These are phyloP conservation scores for Synergus gifuensis DNA, from an alignment of 2,888 invertebrate species.

Conservation along the genomic window DNA sequence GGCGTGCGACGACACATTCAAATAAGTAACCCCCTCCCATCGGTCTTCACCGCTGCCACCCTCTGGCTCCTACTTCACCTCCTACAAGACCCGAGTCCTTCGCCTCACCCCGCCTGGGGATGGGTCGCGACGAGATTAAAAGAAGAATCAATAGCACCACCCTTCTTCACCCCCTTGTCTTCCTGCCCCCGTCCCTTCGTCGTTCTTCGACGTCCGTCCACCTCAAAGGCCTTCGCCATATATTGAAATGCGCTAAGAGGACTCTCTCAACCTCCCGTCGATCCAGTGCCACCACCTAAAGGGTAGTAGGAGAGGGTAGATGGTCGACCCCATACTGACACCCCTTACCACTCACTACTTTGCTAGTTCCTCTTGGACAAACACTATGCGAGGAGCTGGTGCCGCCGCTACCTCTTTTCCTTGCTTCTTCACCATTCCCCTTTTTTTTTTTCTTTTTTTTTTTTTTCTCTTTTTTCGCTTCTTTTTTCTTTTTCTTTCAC, in stretches of 20 bases:
- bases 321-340: constrained; percentile 53
- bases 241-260: constrained; percentile 76
- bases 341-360: constrained; percentile 59
- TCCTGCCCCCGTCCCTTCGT: constrained; percentile 55
- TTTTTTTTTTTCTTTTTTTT: constrained; percentile 11
- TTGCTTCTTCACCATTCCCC: constrained; percentile 33
- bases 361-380: constrained; percentile 66
- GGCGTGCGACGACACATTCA: constrained; percentile 74
- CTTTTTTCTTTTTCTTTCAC: constrained; percentile 39
- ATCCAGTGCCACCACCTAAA: constrained; percentile 58
- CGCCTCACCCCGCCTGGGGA: constrained; percentile 59
- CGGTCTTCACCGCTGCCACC: constrained; percentile 57
- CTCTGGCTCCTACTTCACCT: constrained; percentile 53
- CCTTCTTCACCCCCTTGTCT: constrained; percentile 57
- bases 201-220: constrained; percentile 58
- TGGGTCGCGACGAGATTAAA: constrained; percentile 77
- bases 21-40: constrained; percentile 73
- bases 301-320: constrained; percentile 49
- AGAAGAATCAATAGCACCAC: constrained; percentile 76
- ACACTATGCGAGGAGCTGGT: constrained; percentile 57
- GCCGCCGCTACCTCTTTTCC: constrained; percentile 43
- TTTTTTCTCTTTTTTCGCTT: constrained; percentile 32
- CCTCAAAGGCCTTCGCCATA: constrained; percentile 75
- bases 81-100: constrained; percentile 53
- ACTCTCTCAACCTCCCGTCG: constrained; percentile 64